Conservation (phyloP, 1,140 invertebrate genomes). For the Batillaria attramentaria region DNA sequence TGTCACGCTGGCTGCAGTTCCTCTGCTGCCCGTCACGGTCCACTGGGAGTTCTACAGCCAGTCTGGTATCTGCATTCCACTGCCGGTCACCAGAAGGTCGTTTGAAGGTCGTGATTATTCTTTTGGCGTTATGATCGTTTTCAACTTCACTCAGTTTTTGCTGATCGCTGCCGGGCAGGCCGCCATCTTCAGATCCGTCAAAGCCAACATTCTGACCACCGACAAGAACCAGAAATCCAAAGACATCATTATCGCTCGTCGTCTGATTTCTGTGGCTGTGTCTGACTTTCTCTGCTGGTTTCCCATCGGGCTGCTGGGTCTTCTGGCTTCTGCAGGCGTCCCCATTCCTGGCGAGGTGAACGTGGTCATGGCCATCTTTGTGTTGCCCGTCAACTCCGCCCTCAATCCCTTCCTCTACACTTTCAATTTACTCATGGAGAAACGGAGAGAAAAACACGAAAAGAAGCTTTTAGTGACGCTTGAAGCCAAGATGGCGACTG, state of each 20-base stretch:
- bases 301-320: no score
- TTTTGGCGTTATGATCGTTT: constrained; percentile 37
- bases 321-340: no score
- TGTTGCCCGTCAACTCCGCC: constrained; percentile 11
- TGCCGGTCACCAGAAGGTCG: constrained; percentile 30
- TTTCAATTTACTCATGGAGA: neutral
- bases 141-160: constrained; percentile 40
- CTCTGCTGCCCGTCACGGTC: constrained; percentile 10
- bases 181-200: no score
- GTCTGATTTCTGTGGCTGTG: no score
- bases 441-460: neutral
- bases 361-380: neutral
- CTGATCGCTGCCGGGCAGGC: constrained; percentile 39
- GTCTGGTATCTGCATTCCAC: constrained; percentile 42
- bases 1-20: constrained; percentile 29
- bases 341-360: neutral
- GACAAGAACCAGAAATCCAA: no score
- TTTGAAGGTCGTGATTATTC: constrained; percentile 39
- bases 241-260: no score
- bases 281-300: no score
- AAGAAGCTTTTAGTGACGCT: neutral
- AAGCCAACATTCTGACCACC: no score
- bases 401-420: constrained; percentile 14
- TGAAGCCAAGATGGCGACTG: neutral
- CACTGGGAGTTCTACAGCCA: constrained; percentile 43